Percentiles rank a stretch among this genome's conserved stretches.
phyloP scores from a whole-genome alignment of 2,797 vertebrate genomes.

The Neoniphon sammara region DNA sequence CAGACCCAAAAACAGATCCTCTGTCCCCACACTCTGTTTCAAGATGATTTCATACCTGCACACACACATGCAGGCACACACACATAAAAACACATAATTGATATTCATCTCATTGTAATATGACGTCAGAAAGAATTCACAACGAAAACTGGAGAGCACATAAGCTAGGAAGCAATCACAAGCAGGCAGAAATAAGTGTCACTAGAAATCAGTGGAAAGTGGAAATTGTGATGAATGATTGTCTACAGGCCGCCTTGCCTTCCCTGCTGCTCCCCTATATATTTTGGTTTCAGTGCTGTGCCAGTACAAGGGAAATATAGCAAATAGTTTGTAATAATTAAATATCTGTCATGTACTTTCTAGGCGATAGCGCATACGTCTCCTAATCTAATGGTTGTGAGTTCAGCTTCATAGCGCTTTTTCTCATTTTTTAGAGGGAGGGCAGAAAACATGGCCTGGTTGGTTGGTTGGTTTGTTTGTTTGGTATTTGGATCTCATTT shows the following conservation, averaged over 20 bases:
- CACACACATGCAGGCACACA: constrained; percentile 20
- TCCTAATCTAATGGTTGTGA: too few species aligned
- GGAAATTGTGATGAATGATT: constrained; percentile 23
- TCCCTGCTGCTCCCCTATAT: neutral
- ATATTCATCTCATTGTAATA: neutral
- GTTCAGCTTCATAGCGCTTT: too few species aligned
- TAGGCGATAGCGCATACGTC: too few species aligned
- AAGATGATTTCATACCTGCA: constrained; percentile 90
- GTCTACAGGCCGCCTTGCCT: neutral
- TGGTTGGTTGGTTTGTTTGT: too few species aligned
- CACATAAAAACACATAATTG: constrained; percentile 6
- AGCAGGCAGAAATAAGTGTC: neutral
- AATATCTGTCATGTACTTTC: too few species aligned
- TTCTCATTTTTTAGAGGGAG: too few species aligned
- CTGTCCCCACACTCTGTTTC: constrained; percentile 90
- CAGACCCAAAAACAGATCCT: constrained; percentile 92
- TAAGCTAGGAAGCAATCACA: neutral
- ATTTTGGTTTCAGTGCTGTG: too few species aligned
- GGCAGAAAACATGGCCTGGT: too few species aligned
- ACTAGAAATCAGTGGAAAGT: neutral
- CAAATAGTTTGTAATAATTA: too few species aligned
- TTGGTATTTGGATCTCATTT: too few species aligned
- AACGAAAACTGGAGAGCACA: neutral
- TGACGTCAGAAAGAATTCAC: neutral
- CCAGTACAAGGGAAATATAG: too few species aligned